Evolutionary conservation across 2,888 invertebrate species (phyloP), one percentile per base, ranked within the genome.

Genomic region (Drosophila limbata): DNA sequence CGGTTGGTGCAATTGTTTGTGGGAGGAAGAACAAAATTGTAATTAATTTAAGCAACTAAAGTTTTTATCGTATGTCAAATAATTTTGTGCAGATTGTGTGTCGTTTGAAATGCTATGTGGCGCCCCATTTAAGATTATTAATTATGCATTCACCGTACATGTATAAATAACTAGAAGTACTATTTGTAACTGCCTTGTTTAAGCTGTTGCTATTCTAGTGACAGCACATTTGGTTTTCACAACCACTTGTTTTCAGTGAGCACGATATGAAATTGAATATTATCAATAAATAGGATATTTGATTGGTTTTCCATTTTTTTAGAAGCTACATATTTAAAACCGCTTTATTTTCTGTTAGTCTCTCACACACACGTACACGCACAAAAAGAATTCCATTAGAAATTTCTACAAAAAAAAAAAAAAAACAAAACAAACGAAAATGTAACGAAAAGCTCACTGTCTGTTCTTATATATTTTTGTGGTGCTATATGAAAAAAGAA

Each of bases 11-110:
- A 88, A 83, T 85, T 79, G 84, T 81, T 74, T 28, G 72, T 28
- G 72, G 57, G 71, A 79, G 78, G 79, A 69, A 70, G 80, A 85
- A 69, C 70, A 75, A 75, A 83, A 80, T 78, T 89, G 88, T 81
- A 89, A 74, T 84, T 87, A 84, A 81, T 84, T 89, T 84, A 89
- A 89, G 89, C 69, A 81, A 76, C 82, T 82, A 73, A 88, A 87
- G 79, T 88, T 87, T 87, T 88, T 83, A 88, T 77, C 88, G 81
- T 88, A 84, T 82, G 88, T 84, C 71, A 68, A 87, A 76, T 70
- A 57, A 73, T 88, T 89, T 81, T 74, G 73, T 87, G 81, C 78
- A 73, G 69, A 67, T 73, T 81, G 71, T 85, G 87, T 86, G 88
- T 84, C 88, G 81, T 89, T 83, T 79, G 40, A 74, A 84, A 83